These are phyloP conservation scores for Theonella swinhoei DNA, from an alignment of 37 sponge, comb jelly and placozoan genomes.

Conservation along the genomic window DNA sequence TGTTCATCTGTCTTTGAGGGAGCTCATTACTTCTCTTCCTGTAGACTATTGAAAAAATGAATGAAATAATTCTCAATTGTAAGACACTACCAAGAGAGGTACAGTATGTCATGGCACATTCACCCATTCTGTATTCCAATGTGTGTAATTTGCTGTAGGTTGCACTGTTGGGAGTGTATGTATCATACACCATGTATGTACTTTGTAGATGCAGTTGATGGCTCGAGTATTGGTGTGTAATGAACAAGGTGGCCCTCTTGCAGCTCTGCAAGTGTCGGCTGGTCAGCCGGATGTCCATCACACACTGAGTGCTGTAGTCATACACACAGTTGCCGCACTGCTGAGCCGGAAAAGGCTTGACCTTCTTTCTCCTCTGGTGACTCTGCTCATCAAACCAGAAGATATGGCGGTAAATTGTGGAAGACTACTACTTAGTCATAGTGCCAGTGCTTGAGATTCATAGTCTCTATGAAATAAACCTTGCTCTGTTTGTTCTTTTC, in stretches of 20 bases:
- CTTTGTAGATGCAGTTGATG: conserved; percentile 25
- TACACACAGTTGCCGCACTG: conserved; percentile 50
- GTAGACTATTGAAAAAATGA: conserved; percentile 13
- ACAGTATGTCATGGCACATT: no score
- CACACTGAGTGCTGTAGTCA: conserved; percentile 39
- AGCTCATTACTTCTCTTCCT: no score
- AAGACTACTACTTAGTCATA: no score
- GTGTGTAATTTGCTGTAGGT: not conserved
- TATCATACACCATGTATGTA: not conserved
- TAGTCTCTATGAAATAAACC: no score
- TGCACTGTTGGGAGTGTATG: not conserved
- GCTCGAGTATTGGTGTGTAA: conserved; percentile 38
- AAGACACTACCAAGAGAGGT: conserved; percentile 3
- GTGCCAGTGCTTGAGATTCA: no score
- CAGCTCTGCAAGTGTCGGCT: conserved; percentile 2
- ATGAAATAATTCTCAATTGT: not conserved
- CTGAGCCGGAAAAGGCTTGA: not conserved
- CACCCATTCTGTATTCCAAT: no score
- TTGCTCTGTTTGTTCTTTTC: not conserved
- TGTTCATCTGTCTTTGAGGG: no score
- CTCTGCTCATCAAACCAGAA: conserved; percentile 50
- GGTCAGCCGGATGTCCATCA: not conserved
- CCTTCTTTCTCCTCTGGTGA: conserved; percentile 43
- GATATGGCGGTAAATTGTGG: not conserved
- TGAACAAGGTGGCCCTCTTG: conserved; percentile 50